These are phyloP conservation scores for Lycia hirtaria DNA, from an alignment of 2,888 invertebrate genomes.

Conservation along the genomic window DNA sequence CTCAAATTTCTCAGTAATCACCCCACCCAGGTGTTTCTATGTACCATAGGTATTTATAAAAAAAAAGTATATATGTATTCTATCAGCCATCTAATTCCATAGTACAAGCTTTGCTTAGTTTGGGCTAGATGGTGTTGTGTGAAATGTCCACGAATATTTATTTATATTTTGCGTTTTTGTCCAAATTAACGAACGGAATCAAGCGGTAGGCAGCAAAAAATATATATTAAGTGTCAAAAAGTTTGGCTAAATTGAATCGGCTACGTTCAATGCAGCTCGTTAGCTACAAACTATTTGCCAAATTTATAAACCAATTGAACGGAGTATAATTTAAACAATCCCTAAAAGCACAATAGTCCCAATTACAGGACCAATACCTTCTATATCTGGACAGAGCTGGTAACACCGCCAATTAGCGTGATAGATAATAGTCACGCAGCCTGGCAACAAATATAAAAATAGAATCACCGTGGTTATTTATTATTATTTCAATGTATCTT, in stretches of 20 bases:
- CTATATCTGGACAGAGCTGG: constrained; percentile 17
- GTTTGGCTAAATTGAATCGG: constrained; percentile 5
- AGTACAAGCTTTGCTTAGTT: no score
- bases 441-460: constrained; percentile 13
- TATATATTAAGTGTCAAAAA: neutral
- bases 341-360: constrained; percentile 22
- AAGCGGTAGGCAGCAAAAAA: no score
- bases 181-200: no score
- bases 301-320: constrained; percentile 11
- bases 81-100: no score
- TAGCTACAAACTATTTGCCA: constrained; percentile 15
- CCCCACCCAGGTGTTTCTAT: no score
- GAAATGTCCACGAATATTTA: no score
- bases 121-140: no score
- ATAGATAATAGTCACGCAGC: constrained; percentile 20
- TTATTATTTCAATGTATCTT: neutral
- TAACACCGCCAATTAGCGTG: constrained; percentile 30
- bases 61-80: no score
- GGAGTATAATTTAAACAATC: constrained; percentile 10
- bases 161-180: neutral
- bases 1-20: no score
- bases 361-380: constrained; percentile 24
- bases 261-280: constrained; percentile 12
- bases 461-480: neutral
- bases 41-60: no score